Conservation (phyloP, 64 coral and sea anemone species). For the Pocillopora verrucosa region DNA sequence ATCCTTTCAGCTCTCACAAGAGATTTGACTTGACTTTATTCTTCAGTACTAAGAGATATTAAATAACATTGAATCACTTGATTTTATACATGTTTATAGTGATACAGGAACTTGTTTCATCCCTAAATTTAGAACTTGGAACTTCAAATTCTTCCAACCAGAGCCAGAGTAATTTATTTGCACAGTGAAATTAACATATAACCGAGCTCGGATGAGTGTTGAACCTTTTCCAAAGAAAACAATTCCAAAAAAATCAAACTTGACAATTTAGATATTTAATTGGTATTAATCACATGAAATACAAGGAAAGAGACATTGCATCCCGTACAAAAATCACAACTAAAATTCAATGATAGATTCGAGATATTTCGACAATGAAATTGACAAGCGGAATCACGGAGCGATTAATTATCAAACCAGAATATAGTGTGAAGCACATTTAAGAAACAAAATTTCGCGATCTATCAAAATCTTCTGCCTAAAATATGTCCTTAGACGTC, state of each 20-base stretch:
- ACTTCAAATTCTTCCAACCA: no score
- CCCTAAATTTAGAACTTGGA: not conserved
- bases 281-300: not conserved
- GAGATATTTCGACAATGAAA: not conserved
- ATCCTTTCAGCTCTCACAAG: not conserved
- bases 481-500: not conserved
- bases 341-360: not conserved
- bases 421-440: not conserved
- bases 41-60: not conserved
- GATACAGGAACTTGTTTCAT: not conserved
- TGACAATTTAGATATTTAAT: not conserved
- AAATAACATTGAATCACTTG: not conserved
- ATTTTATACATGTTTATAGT: not conserved
- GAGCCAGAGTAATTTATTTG: not conserved
- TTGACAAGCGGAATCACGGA: not conserved
- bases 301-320: not conserved
- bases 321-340: not conserved
- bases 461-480: not conserved
- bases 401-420: slow-evolving; percentile 5
- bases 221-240: no score
- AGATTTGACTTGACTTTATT: not conserved
- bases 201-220: no score
- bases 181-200: not conserved
- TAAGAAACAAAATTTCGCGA: not conserved
- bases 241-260: no score